A percentile compares a stretch with the other conserved stretches of the same genome.
These are phyloP conservation scores for Gallinago paraguaiae DNA, from an alignment of 2,113 vertebrate species.

Conservation along the genomic window DNA sequence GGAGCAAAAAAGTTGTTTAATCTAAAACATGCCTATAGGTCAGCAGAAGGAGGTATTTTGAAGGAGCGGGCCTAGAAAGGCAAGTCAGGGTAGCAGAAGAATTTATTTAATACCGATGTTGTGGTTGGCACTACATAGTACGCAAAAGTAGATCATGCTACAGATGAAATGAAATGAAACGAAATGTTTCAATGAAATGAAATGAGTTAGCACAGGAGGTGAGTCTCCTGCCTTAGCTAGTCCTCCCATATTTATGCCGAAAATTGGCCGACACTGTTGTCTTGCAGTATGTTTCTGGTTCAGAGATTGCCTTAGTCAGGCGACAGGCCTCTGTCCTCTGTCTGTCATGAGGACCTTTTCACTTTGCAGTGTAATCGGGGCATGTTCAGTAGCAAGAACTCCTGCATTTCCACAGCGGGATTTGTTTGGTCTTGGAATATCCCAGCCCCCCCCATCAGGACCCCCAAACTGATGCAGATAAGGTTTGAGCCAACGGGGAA, in stretches of 20 bases:
- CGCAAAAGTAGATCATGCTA: background rate
- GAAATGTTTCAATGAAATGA: background rate
- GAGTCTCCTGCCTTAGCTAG: background rate
- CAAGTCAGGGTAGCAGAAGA: background rate
- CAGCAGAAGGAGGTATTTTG: background rate
- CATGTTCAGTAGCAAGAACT: background rate
- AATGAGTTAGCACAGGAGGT: background rate
- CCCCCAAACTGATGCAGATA: no score
- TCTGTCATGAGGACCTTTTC: background rate
- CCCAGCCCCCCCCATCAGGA: background rate
- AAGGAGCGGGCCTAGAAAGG: background rate
- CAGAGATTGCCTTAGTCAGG: background rate
- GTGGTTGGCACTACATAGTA: background rate
- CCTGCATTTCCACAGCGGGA: background rate
- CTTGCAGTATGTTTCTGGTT: background rate
- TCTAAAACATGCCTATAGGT: background rate
- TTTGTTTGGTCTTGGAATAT: background rate
- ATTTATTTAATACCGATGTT: background rate
- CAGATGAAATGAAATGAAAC: background rate
- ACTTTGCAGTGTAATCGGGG: background rate
- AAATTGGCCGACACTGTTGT: background rate
- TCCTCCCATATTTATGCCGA: background rate
- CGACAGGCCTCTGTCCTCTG: background rate
- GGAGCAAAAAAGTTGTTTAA: background rate
- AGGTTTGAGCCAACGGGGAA: background rate